phyloP scores from a whole-genome alignment of 2,113 vertebrate species.

The Hemibagrus wyckioides region DNA sequence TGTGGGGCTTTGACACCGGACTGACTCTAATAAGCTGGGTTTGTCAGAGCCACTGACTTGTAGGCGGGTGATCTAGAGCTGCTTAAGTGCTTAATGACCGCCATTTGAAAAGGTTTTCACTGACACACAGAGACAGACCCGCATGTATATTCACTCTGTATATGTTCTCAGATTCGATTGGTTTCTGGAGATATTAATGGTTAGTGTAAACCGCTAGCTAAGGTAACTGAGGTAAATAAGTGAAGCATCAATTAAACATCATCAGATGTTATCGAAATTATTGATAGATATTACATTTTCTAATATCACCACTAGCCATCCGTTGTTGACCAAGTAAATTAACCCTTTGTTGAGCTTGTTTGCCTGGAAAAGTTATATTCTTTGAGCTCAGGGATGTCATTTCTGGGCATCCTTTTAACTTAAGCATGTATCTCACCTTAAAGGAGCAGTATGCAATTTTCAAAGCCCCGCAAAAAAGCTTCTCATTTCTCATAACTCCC shows the following conservation, averaged over 20 bases:
- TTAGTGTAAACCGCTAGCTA: background rate
- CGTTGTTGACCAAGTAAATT: background rate
- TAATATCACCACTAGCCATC: background rate
- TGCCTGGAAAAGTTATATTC: too few relatives aligned
- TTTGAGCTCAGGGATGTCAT: too few relatives aligned
- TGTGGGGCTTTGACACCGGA: slow-evolving; percentile 38
- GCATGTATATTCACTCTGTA: background rate
- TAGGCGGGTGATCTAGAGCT: slow-evolving; percentile 29
- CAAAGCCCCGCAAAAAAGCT: background rate
- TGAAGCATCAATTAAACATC: background rate
- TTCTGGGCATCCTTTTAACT: background rate
- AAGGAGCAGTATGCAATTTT: background rate
- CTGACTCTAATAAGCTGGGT: slow-evolving; percentile 44
- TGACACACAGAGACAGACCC: background rate
- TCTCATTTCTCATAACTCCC: background rate
- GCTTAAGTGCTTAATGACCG: slow-evolving; percentile 45
- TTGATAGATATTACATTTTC: background rate
- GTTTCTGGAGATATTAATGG: background rate
- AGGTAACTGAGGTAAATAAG: too few relatives aligned
- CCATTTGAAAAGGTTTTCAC: background rate
- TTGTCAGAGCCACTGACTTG: slow-evolving; percentile 28
- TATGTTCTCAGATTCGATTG: background rate
- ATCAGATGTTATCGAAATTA: background rate
- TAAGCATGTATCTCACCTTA: background rate
- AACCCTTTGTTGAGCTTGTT: too few relatives aligned